Evolutionary conservation across 2,888 invertebrate genomes (phyloP).

Genomic region (Rhodophaea formosa): DNA sequence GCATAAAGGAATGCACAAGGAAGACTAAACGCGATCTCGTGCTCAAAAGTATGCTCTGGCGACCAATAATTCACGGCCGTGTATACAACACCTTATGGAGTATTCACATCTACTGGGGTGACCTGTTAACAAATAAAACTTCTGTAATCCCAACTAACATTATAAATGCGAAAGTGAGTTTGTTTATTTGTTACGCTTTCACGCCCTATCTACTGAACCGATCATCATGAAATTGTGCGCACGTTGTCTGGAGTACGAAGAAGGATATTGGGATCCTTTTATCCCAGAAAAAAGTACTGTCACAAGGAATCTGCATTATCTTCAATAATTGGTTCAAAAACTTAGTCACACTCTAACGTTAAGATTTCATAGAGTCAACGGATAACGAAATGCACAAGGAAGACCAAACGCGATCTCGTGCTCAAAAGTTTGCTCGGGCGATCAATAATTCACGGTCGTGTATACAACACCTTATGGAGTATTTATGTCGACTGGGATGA

Average conservation of each 20-base stretch:
- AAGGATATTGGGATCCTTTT: not conserved
- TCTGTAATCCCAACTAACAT: too few relatives aligned
- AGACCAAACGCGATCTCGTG: not conserved
- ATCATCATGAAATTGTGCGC: too few relatives aligned
- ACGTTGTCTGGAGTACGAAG: too few relatives aligned
- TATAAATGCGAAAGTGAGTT: too few relatives aligned
- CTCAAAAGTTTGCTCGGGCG: constrained; percentile 35
- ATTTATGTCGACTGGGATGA: constrained; percentile 8
- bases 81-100: constrained; percentile 44
- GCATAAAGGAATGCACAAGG: constrained; percentile 2
- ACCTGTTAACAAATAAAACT: too few relatives aligned
- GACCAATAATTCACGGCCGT: constrained; percentile 64
- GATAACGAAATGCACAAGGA: constrained; percentile 4
- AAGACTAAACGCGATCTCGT: constrained; percentile 1
- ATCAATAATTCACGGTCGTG: constrained; percentile 65
- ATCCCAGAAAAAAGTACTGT: too few relatives aligned
- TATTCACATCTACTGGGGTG: constrained; percentile 12
- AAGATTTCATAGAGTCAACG: not conserved
- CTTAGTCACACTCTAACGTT: too few relatives aligned
- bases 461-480: constrained; percentile 42
- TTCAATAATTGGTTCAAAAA: too few relatives aligned
- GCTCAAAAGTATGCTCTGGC: constrained; percentile 33
- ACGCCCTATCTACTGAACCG: too few relatives aligned
- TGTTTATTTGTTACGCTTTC: too few relatives aligned
- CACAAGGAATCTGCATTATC: too few relatives aligned